A percentile compares a stretch with the other conserved stretches of the same genome.
Evolutionary conservation across 2,888 invertebrate species (phyloP).

Genomic region (Plebejus anna): DNA sequence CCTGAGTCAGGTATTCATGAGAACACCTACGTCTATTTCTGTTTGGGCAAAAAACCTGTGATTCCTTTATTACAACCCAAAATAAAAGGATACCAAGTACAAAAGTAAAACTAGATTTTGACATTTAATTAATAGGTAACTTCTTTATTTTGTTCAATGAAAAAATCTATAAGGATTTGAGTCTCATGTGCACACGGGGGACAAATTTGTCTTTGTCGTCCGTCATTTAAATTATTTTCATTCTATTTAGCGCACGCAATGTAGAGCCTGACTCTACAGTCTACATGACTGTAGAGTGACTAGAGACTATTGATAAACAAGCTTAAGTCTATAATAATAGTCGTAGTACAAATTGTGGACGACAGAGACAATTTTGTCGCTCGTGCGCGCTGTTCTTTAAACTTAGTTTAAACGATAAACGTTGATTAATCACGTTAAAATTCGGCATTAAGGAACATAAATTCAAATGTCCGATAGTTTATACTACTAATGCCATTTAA

Average conservation of each 20-base stretch:
- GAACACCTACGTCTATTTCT: not conserved
- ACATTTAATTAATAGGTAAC: not conserved
- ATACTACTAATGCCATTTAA: not conserved
- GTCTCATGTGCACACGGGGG: too few species aligned
- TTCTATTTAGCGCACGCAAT: too few species aligned
- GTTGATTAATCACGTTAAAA: not conserved
- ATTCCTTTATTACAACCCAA: slow-evolving; percentile 3
- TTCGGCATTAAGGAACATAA: not conserved
- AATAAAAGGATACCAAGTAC: not conserved
- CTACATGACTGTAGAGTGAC: too few species aligned
- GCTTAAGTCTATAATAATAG: too few species aligned
- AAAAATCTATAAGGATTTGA: too few species aligned
- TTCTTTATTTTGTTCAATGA: not conserved
- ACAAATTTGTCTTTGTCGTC: too few species aligned
- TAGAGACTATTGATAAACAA: too few species aligned
- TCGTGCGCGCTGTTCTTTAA: not conserved
- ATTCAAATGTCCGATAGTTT: not conserved
- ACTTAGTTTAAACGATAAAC: not conserved
- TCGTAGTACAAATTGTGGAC: too few species aligned
- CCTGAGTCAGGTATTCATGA: not conserved
- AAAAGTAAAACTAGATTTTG: not conserved
- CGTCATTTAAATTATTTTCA: too few species aligned
- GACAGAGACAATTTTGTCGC: too few species aligned
- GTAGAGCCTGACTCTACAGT: too few species aligned
- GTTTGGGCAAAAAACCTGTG: not conserved